These are phyloP conservation scores for Dioctria linearis DNA, from an alignment of 2,888 invertebrate species.

Conservation along the genomic window DNA sequence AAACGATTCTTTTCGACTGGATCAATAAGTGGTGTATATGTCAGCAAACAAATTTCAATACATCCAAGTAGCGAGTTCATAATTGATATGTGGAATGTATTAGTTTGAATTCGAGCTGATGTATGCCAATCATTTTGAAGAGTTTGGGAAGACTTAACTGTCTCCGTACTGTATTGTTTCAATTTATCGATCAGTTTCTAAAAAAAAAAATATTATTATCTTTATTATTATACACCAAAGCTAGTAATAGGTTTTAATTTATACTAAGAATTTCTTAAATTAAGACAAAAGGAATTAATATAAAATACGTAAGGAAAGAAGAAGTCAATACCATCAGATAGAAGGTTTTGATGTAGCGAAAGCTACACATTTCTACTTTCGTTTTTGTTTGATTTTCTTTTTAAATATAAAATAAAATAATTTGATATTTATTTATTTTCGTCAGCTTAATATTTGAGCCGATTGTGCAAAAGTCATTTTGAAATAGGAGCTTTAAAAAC, in stretches of 20 bases:
- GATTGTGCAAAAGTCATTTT: no score
- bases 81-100: conserved; percentile 61
- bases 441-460: no score
- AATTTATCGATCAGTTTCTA: conserved; percentile 61
- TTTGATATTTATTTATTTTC: no score
- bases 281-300: no score
- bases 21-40: conserved; percentile 82
- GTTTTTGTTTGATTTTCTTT: no score
- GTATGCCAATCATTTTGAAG: conserved; percentile 49
- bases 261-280: not conserved
- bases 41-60: conserved; percentile 74
- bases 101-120: conserved; percentile 57
- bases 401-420: no score
- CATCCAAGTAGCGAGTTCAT: conserved; percentile 70
- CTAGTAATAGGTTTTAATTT: not conserved
- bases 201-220: not conserved
- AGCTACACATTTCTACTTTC: no score
- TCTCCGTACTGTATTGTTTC: not conserved
- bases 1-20: conserved; percentile 85
- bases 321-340: no score
- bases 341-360: no score
- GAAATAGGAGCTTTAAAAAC: no score
- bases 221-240: no score
- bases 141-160: conserved; percentile 53
- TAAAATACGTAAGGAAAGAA: no score